Evolutionary conservation across 1,140 invertebrate species (phyloP), one percentile per base, ranked within the genome.

Genomic region (Drosophila insularis): DNA sequence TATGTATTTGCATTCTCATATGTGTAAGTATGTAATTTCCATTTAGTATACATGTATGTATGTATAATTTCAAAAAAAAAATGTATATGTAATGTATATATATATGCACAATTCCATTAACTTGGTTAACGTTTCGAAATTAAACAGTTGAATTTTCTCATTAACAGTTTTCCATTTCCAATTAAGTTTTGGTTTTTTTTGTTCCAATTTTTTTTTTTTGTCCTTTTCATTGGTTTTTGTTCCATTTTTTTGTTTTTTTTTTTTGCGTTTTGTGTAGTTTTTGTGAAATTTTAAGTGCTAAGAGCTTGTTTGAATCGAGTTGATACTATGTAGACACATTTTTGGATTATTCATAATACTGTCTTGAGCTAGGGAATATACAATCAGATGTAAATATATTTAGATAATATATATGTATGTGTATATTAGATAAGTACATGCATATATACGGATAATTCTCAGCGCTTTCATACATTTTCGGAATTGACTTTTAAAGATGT

Each of bases 381-480:
- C 43, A 50, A 50, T 50, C 43, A 50, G 43, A 50, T 50, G 10
- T 37, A 37, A 37, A 37, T 37, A 37, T 37, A 13, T 37, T 13
- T 37, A 13, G 10, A 35, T 35, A 35, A n/a, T 35, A 35, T 35
- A 35, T 43, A 43, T 43, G 4, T 50, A 46, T 46, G n/a, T n/a
- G 14, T 46, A 19, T 17, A 19, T 17, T 19, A 11, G 17, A 21
- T 50, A 50, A 74, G 56, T 75, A 50, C 63, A 21, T 74, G 2
- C 23, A 55, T 40, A 46, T 64, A 43, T 35, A 13, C 5, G 50
- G 21, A 17, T 59, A 17, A 40, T 46, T 63, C 50, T 75, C 31
- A n/a, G 77, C 73, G 87, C 87, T 90, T 90, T 90, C 87, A 90
- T 90, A 90, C 87, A 90, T 90, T 90, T 90, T 90, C 77, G 87